Base-by-base conservation (phyloP, 2,797 vertebrate genomes). In the Enteromius fasciolatus region DNA sequence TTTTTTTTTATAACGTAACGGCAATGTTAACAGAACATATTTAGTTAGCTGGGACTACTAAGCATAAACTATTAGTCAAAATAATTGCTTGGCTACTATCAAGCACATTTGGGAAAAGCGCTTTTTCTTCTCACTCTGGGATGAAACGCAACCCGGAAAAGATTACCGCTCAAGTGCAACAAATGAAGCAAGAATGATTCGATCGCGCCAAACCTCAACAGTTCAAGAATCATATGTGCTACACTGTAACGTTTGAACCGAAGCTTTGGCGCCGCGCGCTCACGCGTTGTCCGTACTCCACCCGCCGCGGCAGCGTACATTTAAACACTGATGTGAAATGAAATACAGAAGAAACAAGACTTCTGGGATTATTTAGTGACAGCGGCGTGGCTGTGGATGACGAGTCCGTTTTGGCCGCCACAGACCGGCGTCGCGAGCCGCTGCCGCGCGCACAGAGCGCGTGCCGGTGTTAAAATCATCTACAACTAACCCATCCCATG, bases 221-320 rank as follows among this genome's bases (percentile, higher is more conserved):
- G 12, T 33, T 63, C 10, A 33, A 46, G 39, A 81, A 25, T 64
- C 20, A 28, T 52, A 12, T 48, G 17, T 3, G 52, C 25, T 61
- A 33, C 54, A 72, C 54, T 61, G 11, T 11, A 39, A 73, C 79
- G 28, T 64, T 36, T 15, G 39, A 81, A 73, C 66, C 1, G 64
- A 57, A 28, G 31, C 44, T 67, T 66, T 41, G 76, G 59, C 75
- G 75, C 39, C 76, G 76, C 28, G 44, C 17, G 46, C 44, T 18
- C 57, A 2, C 4, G 18, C 18, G 18, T 4, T 78, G 14, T 20
- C 18, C 36, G 41, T 3, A 4, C 23, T 44, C 28, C 20, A 17
- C 4, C 3, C 33, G 31, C 31, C 31, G 18, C 63, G 0, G 18
- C 64, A 8, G 20, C 33, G 20, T 5, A 14, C 20, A 1, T 36